Evolutionary conservation across 2,113 vertebrate genomes (phyloP).

Genomic region (Tenrec ecaudatus): DNA sequence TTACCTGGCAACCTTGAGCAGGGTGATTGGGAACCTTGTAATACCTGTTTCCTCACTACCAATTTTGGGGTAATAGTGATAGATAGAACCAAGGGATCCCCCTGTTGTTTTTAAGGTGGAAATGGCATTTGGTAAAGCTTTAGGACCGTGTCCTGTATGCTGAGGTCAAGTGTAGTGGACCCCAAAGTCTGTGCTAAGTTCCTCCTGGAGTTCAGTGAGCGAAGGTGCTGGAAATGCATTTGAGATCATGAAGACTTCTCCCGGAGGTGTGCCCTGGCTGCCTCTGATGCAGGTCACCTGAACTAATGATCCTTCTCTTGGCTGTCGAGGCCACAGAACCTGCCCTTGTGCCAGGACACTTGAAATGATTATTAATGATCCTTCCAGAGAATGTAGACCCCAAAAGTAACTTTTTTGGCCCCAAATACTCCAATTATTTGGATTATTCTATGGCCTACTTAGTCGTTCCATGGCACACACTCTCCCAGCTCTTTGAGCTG

Average conservation of each 20-base stretch:
- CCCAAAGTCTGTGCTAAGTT: constrained; percentile 25
- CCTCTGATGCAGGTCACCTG: neutral
- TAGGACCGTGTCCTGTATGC: neutral
- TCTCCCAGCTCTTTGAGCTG: constrained; percentile 50
- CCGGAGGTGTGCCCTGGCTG: neutral
- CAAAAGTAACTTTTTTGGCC: constrained; percentile 21
- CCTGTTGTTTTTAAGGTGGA: constrained; percentile 47
- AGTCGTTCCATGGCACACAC: constrained; percentile 55
- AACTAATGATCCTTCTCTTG: neutral
- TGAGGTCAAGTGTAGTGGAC: neutral
- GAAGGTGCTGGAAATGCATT: neutral
- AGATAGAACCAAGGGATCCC: neutral
- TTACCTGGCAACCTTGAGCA: constrained; percentile 45
- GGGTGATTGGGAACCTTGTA: neutral
- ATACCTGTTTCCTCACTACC: constrained; percentile 40
- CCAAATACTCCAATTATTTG: constrained; percentile 63
- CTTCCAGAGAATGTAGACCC: constrained; percentile 52
- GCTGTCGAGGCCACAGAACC: neutral
- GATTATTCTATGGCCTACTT: constrained; percentile 56
- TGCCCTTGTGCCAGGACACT: constrained; percentile 1
- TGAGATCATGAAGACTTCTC: neutral
- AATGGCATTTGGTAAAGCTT: constrained; percentile 41
- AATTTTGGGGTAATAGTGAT: constrained; percentile 2
- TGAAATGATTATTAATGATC: constrained; percentile 36
- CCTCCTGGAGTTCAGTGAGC: neutral